Base-by-base conservation (phyloP, 2,797 vertebrate species). In the Acanthornis magna region DNA sequence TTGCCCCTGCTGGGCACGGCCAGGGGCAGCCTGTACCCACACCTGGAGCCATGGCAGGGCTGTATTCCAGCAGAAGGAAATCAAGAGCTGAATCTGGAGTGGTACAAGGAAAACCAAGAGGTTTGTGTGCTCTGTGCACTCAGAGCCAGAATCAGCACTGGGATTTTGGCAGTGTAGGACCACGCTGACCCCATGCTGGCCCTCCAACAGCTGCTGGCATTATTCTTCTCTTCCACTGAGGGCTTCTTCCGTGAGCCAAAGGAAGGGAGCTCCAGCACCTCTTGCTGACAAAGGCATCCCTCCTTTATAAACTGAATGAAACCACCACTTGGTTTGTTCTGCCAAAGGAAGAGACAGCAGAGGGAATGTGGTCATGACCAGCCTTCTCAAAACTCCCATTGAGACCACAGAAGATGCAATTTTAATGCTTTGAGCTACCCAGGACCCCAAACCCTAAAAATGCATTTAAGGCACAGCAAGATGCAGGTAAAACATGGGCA, bases 151-250 rank as follows among this genome's bases (percentile, higher is more conserved):
- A 66, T 16, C 8, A 45, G 66, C 20, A 22, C 17, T 16, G 38
- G 47, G 14, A 34, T 83, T 73, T 62, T 29, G 51, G 62, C 66
- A 50, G 34, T 1, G 5, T 1, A 29, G 10, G 58, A 48, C 77
- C 63, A 38, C 0, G 0, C 25, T 30, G 50, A 55, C 15, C 83
- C 48, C 0, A 0, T 32, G 29, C 34, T 30, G 42, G 38, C 40
- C 55, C 51, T 40, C 26, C 66, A 55, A 61, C 1, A 2, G 45
- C 65, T 77, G 20, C 11, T 36, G 76, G 57, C n/a, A 36, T 58
- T 50, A 51, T 23, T 85, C 50, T 71, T 66, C 26, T 53, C 23
- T 51, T 82, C 75, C 58, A 13, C 63, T 2, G 4, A 72, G 27
- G 36, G 30, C 23, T 85, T 70, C 63, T 92, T 48, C 4, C 7